These are phyloP conservation scores for Dryomyza anilis DNA, from an alignment of 2,888 invertebrate genomes.

Conservation along the genomic window DNA sequence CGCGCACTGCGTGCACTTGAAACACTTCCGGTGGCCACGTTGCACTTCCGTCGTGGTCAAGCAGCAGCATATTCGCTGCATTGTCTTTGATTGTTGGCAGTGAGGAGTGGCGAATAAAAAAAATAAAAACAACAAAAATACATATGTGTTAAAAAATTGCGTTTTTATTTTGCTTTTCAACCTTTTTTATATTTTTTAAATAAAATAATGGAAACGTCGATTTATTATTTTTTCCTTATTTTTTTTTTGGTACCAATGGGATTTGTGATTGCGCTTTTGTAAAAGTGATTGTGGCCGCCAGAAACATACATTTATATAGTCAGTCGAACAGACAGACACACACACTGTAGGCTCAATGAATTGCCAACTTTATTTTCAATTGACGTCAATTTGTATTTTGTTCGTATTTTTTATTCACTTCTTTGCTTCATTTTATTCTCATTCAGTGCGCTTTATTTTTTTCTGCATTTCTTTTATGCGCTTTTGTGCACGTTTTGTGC, in stretches of 20 bases:
- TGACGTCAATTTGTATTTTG: conserved; percentile 41
- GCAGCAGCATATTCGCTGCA: conserved; percentile 8
- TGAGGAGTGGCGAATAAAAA: background rate
- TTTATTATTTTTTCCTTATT: conserved; percentile 17
- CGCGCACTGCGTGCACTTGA: conserved; percentile 32
- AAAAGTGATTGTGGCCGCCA: conserved; percentile 31
- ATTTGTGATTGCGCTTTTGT: conserved; percentile 36
- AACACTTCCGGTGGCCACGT: conserved; percentile 39
- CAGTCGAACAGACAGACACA: background rate
- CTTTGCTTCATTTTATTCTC: background rate
- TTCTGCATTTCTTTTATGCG: background rate
- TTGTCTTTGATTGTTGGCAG: background rate
- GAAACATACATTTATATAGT: background rate
- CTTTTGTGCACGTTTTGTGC: background rate
- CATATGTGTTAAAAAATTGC: background rate
- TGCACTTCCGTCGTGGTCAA: conserved; percentile 12
- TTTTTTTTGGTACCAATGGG: conserved; percentile 25
- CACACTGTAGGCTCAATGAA: conserved; percentile 45
- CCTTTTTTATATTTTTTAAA: too few relatives aligned
- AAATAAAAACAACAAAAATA: background rate
- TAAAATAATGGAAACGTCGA: conserved; percentile 1
- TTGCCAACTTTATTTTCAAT: conserved; percentile 48
- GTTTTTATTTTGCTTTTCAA: too few relatives aligned
- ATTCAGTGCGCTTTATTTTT: background rate
- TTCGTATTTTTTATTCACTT: conserved; percentile 25